Conservation (phyloP, 2,888 invertebrate genomes). For the Erebia palarica region DNA sequence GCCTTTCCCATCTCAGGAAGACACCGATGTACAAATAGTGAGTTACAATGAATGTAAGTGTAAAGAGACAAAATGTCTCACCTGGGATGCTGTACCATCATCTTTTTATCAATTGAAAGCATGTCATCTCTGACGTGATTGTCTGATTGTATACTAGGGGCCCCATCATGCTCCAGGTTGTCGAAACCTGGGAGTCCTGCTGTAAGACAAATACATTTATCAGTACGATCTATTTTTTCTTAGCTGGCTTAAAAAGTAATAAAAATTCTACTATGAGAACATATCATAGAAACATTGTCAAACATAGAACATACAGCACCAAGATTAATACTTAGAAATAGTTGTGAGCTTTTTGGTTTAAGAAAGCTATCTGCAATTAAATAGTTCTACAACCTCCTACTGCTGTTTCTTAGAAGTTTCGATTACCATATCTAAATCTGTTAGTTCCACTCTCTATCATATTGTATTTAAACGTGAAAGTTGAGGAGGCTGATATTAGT, state of each 20-base stretch:
- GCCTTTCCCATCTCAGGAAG: no score
- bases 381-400: background rate
- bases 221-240: background rate
- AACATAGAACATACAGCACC: background rate
- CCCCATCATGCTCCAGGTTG: conserved; percentile 53
- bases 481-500: background rate
- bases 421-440: background rate
- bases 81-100: conserved; percentile 70
- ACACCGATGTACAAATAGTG: no score
- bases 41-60: background rate
- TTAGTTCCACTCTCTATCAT: background rate
- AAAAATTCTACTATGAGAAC: background rate
- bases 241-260: background rate
- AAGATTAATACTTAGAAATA: background rate
- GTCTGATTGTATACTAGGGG: conserved; percentile 51
- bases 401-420: conserved; percentile 1
- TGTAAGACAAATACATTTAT: conserved; percentile 38
- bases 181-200: conserved; percentile 58
- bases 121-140: conserved; percentile 54
- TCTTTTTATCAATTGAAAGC: conserved; percentile 55
- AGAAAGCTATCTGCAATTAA: background rate
- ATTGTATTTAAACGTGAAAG: background rate
- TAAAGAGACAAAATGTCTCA: conserved; percentile 37
- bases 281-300: background rate
- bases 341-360: background rate